Percentiles rank a stretch among this genome's conserved stretches.
phyloP scores from a whole-genome alignment of 1,140 invertebrate species.

The Capitella teleta region DNA sequence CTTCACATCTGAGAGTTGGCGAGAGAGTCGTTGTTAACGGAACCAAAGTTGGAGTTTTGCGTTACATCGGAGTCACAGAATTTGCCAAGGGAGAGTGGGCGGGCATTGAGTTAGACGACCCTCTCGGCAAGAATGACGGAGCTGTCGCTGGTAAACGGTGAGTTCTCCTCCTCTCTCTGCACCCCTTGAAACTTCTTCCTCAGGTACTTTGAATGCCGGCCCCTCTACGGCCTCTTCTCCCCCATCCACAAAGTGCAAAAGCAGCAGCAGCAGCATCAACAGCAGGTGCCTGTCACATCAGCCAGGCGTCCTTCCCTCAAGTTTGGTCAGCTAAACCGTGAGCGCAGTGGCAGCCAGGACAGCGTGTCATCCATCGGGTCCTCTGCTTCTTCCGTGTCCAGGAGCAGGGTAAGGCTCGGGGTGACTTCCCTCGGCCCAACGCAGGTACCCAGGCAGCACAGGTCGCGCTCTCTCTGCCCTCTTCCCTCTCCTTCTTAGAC shows the following conservation, averaged over 20 bases:
- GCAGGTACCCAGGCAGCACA: slow-evolving; percentile 41
- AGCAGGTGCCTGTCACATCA: slow-evolving; percentile 1
- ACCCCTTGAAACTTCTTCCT: slow-evolving; percentile 4
- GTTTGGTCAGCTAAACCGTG: slow-evolving; percentile 5
- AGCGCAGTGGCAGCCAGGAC: slow-evolving; percentile 52
- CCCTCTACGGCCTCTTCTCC: slow-evolving; percentile 84
- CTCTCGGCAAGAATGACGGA: slow-evolving; percentile 47
- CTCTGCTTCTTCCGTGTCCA: slow-evolving; percentile 59
- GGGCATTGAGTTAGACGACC: slow-evolving; percentile 44
- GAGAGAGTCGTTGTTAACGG: slow-evolving; percentile 83
- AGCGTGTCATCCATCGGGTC: slow-evolving; percentile 73
- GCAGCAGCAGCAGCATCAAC: not conserved
- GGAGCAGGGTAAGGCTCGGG: slow-evolving; percentile 57
- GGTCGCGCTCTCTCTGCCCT: no score
- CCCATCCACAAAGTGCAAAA: slow-evolving; percentile 52
- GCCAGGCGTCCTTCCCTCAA: not conserved
- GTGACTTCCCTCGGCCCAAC: slow-evolving; percentile 53
- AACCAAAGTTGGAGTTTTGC: slow-evolving; percentile 54
- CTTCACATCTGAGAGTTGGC: slow-evolving; percentile 55
- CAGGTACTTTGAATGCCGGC: slow-evolving; percentile 88
- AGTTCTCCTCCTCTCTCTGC: slow-evolving; percentile 1
- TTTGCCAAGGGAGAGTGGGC: slow-evolving; percentile 49
- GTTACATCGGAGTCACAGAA: slow-evolving; percentile 46
- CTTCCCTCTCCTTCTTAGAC: no score
- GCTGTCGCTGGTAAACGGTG: slow-evolving; percentile 53